These are phyloP conservation scores for Upupa epops DNA, from an alignment of 2,113 vertebrate species.

Conservation along the genomic window DNA sequence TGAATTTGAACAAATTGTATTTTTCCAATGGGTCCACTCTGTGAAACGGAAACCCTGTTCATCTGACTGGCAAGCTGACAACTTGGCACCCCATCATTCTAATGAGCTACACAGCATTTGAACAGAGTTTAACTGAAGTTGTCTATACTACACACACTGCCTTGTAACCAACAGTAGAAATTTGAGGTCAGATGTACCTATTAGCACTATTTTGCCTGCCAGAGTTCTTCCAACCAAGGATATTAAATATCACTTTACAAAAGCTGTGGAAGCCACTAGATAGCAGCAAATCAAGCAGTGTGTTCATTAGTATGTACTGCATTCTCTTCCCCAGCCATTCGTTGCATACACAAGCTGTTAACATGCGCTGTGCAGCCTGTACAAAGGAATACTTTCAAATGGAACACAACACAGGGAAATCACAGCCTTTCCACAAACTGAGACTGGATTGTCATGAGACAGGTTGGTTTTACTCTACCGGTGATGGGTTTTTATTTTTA, in stretches of 20 bases:
- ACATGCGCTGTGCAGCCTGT: not conserved
- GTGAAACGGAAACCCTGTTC: not conserved
- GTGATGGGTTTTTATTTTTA: too few relatives aligned
- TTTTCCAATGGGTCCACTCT: not conserved
- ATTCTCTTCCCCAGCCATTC: not conserved
- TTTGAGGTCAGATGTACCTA: not conserved
- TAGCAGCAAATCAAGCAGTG: not conserved
- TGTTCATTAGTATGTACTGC: not conserved
- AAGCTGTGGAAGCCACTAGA: not conserved
- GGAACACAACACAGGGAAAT: not conserved
- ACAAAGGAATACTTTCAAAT: not conserved
- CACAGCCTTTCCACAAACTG: not conserved
- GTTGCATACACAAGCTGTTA: not conserved
- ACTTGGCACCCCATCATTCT: not conserved
- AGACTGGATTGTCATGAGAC: too few relatives aligned
- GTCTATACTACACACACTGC: not conserved
- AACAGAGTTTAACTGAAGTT: constrained; percentile 35
- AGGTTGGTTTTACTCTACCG: too few relatives aligned
- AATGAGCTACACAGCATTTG: not conserved
- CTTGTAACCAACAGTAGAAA: not conserved
- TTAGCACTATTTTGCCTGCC: not conserved
- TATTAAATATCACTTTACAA: not conserved
- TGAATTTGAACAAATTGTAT: not conserved
- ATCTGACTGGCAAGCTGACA: not conserved
- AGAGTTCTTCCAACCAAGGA: not conserved